Evolutionary conservation across 2,797 vertebrate genomes (phyloP).

Genomic region (Poecilia wingei): DNA sequence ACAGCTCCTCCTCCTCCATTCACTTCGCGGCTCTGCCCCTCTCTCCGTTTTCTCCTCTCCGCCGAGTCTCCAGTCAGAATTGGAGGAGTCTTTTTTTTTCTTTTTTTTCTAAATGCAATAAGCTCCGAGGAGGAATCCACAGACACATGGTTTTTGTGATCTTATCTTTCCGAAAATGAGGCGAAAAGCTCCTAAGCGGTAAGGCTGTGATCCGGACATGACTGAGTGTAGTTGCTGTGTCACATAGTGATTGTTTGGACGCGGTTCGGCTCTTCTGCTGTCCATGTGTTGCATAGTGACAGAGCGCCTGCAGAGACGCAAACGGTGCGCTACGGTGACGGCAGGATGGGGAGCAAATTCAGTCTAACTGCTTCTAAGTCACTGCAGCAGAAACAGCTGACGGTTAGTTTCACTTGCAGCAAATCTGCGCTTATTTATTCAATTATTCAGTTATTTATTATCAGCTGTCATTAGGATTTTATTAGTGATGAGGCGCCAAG

Average conservation of each 20-base stretch:
- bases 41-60: slow-evolving; percentile 37
- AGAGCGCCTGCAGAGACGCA: slow-evolving; percentile 38
- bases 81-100: slow-evolving; percentile 62
- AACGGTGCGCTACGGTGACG: slow-evolving; percentile 43
- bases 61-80: slow-evolving; percentile 75
- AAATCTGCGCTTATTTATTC: slow-evolving; percentile 12
- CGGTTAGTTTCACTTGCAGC: slow-evolving; percentile 27
- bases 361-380: slow-evolving; percentile 34
- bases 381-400: slow-evolving; percentile 41
- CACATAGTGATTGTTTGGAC: slow-evolving; percentile 51
- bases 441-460: neutral
- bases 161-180: slow-evolving; percentile 78
- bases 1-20: slow-evolving; percentile 68
- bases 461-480: slow-evolving; percentile 46
- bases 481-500: slow-evolving; percentile 31
- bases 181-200: slow-evolving; percentile 79
- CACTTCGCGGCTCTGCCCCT: slow-evolving; percentile 50
- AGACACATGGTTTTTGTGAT: slow-evolving; percentile 70
- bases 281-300: slow-evolving; percentile 66
- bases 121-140: slow-evolving; percentile 67
- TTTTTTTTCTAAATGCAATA: slow-evolving; percentile 65
- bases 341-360: slow-evolving; percentile 38
- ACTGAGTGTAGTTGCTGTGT: slow-evolving; percentile 56
- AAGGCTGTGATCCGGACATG: slow-evolving; percentile 57
- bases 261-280: slow-evolving; percentile 38